phyloP scores from a whole-genome alignment of 2,113 vertebrate genomes.

The Cynoglossus semilaevis region DNA sequence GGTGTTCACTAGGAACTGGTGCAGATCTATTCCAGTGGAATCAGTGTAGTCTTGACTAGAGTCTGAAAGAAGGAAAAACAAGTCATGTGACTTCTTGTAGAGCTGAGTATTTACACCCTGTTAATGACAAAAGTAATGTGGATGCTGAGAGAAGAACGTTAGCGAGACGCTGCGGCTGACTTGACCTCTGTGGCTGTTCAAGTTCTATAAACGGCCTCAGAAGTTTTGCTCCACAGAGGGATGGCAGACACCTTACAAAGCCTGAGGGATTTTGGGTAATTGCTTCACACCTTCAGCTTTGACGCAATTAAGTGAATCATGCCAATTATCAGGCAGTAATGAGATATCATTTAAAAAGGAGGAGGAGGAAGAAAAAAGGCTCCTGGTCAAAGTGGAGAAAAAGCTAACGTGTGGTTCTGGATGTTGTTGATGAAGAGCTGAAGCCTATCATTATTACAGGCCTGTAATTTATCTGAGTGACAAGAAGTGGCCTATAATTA shows the following conservation, averaged over 20 bases:
- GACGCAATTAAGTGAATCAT: slow-evolving; percentile 71
- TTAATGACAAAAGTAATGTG: slow-evolving; percentile 20
- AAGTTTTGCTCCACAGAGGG: slow-evolving; percentile 57
- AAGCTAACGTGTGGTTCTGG: slow-evolving; percentile 27
- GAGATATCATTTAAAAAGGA: slow-evolving; percentile 60
- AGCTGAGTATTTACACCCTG: slow-evolving; percentile 24
- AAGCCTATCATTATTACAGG: slow-evolving; percentile 58
- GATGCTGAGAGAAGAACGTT: slow-evolving; percentile 40
- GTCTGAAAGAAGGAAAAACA: slow-evolving; percentile 71
- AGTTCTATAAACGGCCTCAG: slow-evolving; percentile 66
- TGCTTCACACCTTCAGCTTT: slow-evolving; percentile 72
- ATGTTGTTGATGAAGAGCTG: slow-evolving; percentile 35
- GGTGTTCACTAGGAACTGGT: slow-evolving; percentile 98
- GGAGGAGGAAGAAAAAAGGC: slow-evolving; percentile 15
- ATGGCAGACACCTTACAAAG: slow-evolving; percentile 58
- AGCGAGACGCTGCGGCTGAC: slow-evolving; percentile 4
- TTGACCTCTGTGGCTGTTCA: slow-evolving; percentile 51
- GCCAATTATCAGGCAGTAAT: slow-evolving; percentile 71
- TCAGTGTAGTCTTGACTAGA: slow-evolving; percentile 98
- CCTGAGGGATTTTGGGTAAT: slow-evolving; percentile 67
- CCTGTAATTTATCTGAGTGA: slow-evolving; percentile 52
- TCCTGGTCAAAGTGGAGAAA: slow-evolving; percentile 57
- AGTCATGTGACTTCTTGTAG: slow-evolving; percentile 1
- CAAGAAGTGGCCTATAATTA: slow-evolving; percentile 51
- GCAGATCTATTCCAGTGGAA: slow-evolving; percentile 97